Percentiles rank a stretch among this genome's conserved stretches.
phyloP scores from a whole-genome alignment of 1,140 invertebrate species.

The Galendromus occidentalis region DNA sequence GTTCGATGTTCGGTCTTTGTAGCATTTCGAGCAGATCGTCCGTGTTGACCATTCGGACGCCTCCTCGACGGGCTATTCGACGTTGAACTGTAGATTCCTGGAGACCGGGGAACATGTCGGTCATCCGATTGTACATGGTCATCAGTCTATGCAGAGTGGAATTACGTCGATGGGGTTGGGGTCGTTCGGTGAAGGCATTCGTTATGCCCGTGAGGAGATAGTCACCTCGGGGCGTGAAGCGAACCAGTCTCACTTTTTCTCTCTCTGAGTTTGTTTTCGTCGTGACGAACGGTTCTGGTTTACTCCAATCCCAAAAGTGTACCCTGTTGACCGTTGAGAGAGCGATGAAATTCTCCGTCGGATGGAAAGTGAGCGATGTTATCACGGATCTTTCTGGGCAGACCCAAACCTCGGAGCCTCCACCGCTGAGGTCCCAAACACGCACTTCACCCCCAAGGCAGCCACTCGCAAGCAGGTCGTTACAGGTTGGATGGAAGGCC shows the following conservation, averaged over 20 bases:
- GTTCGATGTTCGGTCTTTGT: background rate
- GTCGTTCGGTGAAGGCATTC: background rate
- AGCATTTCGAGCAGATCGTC: background rate
- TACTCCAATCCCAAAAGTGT: slow-evolving; percentile 74
- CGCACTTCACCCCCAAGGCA: slow-evolving; percentile 72
- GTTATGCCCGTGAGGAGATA: slow-evolving; percentile 5
- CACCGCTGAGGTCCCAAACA: slow-evolving; percentile 71
- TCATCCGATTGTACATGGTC: slow-evolving; percentile 10
- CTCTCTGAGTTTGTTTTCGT: slow-evolving; percentile 41
- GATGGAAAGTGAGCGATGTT: slow-evolving; percentile 66
- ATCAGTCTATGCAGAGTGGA: slow-evolving; percentile 4
- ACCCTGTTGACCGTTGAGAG: slow-evolving; percentile 65
- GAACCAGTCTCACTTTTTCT: slow-evolving; percentile 49
- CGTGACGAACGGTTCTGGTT: slow-evolving; percentile 49
- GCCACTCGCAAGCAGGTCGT: slow-evolving; percentile 62
- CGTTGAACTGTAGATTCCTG: background rate
- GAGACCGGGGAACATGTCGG: background rate
- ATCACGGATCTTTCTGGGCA: slow-evolving; percentile 48
- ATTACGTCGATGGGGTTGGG: background rate
- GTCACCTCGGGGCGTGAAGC: background rate
- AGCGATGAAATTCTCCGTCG: slow-evolving; percentile 52
- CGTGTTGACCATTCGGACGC: background rate
- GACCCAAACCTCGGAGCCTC: slow-evolving; percentile 62
- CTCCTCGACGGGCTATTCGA: background rate
- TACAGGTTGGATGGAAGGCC: slow-evolving; percentile 64